These are phyloP conservation scores for Synanthedon tipuliformis DNA, from an alignment of 2,888 invertebrate species.

Conservation along the genomic window DNA sequence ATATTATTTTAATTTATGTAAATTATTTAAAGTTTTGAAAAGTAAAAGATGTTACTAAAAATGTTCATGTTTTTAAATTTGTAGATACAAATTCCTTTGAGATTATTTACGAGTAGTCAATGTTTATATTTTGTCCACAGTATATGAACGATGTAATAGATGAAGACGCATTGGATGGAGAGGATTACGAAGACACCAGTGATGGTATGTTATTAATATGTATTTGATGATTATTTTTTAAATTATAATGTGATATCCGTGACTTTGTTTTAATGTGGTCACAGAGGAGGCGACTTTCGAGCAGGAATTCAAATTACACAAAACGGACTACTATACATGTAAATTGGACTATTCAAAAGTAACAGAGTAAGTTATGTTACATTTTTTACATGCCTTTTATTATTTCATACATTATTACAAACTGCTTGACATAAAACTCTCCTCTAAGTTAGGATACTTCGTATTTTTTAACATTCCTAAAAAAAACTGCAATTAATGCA, in stretches of 20 bases:
- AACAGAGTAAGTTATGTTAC: slow-evolving; percentile 71
- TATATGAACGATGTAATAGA: slow-evolving; percentile 36
- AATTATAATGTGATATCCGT: not conserved
- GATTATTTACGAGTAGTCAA: not conserved
- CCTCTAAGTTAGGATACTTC: too few species aligned
- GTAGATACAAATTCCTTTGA: not conserved
- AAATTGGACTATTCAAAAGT: slow-evolving; percentile 86
- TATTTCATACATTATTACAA: too few species aligned
- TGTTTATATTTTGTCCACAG: slow-evolving; percentile 16
- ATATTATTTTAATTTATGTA: too few species aligned
- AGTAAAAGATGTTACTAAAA: too few species aligned
- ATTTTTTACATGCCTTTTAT: too few species aligned
- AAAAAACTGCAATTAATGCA: too few species aligned
- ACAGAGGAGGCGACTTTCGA: slow-evolving; percentile 70
- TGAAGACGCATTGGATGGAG: slow-evolving; percentile 16
- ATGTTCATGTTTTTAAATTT: too few species aligned
- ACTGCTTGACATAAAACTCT: too few species aligned
- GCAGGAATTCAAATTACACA: slow-evolving; percentile 85
- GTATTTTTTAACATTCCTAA: too few species aligned
- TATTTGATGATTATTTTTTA: not conserved
- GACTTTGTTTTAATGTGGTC: slow-evolving; percentile 12
- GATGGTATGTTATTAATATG: slow-evolving; percentile 31
- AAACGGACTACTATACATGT: slow-evolving; percentile 91
- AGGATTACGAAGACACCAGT: slow-evolving; percentile 48
- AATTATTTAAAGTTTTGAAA: too few species aligned